Percentiles rank a stretch among this genome's conserved stretches.
Conservation (phyloP, 1,140 invertebrate genomes). For the Listronotus bonariensis region DNA sequence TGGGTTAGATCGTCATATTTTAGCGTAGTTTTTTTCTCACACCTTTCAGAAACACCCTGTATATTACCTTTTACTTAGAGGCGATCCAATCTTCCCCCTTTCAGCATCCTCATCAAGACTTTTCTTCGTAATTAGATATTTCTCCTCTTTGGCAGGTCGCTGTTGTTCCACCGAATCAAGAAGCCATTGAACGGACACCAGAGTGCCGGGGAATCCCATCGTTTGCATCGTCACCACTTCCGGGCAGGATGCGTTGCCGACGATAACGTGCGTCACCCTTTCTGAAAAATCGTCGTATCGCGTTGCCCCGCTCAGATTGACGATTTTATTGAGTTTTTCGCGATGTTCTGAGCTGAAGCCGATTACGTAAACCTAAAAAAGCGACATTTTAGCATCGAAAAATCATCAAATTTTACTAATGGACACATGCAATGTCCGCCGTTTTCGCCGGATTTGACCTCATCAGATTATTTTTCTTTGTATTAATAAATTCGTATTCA, state of each 20-base stretch:
- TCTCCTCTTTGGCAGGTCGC: constrained; percentile 63
- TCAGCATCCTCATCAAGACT: constrained; percentile 46
- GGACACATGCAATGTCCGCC: too few relatives aligned
- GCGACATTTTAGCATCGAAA: neutral
- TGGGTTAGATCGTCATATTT: too few relatives aligned
- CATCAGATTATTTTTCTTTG: too few relatives aligned
- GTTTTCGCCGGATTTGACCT: too few relatives aligned
- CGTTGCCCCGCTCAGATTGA: constrained; percentile 81
- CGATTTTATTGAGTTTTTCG: constrained; percentile 77
- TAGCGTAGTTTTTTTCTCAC: too few relatives aligned
- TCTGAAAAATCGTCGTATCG: constrained; percentile 76
- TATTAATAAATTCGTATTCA: too few relatives aligned
- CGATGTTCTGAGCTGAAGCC: constrained; percentile 67
- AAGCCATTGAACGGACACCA: constrained; percentile 76
- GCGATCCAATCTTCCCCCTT: constrained; percentile 59
- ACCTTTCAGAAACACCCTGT: constrained; percentile 10
- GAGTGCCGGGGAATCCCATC: constrained; percentile 56
- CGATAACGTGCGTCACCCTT: constrained; percentile 78
- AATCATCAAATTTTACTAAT: too few relatives aligned
- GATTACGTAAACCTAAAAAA: constrained; percentile 64
- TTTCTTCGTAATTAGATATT: constrained; percentile 53
- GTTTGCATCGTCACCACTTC: constrained; percentile 58
- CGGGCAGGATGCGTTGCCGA: constrained; percentile 63
- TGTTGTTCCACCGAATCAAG: constrained; percentile 70
- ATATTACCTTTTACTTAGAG: constrained; percentile 64